Evolutionary conservation across 2,797 vertebrate genomes (phyloP), one percentile per base, ranked within the genome.

Genomic region (Lepus oiostolus): DNA sequence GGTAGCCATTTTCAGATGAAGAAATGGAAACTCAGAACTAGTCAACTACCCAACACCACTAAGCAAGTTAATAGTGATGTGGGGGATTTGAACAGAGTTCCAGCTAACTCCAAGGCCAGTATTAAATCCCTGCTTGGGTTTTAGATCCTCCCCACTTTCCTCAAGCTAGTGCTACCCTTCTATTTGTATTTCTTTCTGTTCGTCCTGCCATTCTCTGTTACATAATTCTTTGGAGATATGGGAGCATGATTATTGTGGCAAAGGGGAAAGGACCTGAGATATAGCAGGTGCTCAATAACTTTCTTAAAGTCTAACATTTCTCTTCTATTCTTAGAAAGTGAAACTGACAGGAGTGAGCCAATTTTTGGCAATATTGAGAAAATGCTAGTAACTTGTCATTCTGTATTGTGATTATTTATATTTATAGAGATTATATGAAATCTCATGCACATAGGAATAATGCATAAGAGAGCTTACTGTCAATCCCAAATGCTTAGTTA

Each of bases 241-340:
- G 9, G 60, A 74, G 32, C 32, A 86, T 83, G 72, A 88, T 74
- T 67, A 80, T 21, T 88, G 65, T 90, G 81, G 75, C 24, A 87
- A 12, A 50, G 26, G 21, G 50, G 35, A 81, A 84, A 90, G 54
- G 72, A 19, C 54, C 62, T 84, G 60, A 90, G 26, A 83, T 75
- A 84, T 13, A 95, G 35, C 35, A 90, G 7, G 58, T 87, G 17
- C 42, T 88, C 68, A 82, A 50, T 81, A 79, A 93, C 92, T 90
- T 67, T 58, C 63, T 79, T 90, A 71, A 93, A 96, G 17, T 65
- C 35, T 77, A 35, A 86, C 19, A 91, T 88, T 91, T 86, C 65
- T 86, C 22, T 76, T 93, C 42, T 26, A 88, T 86, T 96, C 82
- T 93, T 92, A 58, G 58, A 92, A 94, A 80, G 62, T 65, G 94